phyloP scores from a whole-genome alignment of 2,113 vertebrate genomes.

The Trematomus loennbergii region DNA sequence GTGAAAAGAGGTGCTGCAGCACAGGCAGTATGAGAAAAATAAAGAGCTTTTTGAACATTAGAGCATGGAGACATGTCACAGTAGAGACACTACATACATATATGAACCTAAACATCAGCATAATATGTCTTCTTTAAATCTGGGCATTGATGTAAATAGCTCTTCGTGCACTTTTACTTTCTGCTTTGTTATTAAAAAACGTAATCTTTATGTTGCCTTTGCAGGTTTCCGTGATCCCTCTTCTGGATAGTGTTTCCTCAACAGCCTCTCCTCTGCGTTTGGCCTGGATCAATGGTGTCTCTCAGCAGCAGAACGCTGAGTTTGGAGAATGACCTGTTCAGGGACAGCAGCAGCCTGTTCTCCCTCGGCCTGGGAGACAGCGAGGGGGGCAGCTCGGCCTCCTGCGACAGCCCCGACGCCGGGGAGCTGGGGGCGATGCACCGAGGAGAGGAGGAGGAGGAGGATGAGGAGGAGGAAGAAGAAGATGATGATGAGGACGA shows the following conservation, averaged over 20 bases:
- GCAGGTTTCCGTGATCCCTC: slow-evolving; percentile 57
- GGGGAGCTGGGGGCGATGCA: slow-evolving; percentile 54
- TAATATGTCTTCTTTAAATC: background rate
- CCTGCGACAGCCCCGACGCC: slow-evolving; percentile 75
- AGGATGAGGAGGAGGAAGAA: slow-evolving; percentile 53
- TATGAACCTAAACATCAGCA: too few relatives aligned
- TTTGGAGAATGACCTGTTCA: slow-evolving; percentile 78
- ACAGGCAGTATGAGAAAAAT: too few relatives aligned
- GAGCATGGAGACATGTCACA: too few relatives aligned
- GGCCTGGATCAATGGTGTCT: slow-evolving; percentile 88
- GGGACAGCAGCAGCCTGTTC: slow-evolving; percentile 73
- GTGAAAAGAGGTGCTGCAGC: too few relatives aligned
- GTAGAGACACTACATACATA: too few relatives aligned
- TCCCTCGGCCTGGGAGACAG: slow-evolving; percentile 72
- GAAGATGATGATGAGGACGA: slow-evolving; percentile 69
- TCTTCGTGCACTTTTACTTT: background rate
- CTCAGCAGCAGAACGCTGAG: slow-evolving; percentile 84
- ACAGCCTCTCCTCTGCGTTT: slow-evolving; percentile 33
- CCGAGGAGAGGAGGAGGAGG: slow-evolving; percentile 56
- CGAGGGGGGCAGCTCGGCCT: slow-evolving; percentile 74
- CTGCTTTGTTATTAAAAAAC: slow-evolving; percentile 12
- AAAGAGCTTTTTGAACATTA: too few relatives aligned
- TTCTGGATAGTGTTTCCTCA: slow-evolving; percentile 45
- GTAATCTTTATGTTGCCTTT: slow-evolving; percentile 25
- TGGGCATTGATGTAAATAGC: background rate